phyloP scores from a whole-genome alignment of 2,797 vertebrate genomes.

The Leptodactylus fallax region DNA sequence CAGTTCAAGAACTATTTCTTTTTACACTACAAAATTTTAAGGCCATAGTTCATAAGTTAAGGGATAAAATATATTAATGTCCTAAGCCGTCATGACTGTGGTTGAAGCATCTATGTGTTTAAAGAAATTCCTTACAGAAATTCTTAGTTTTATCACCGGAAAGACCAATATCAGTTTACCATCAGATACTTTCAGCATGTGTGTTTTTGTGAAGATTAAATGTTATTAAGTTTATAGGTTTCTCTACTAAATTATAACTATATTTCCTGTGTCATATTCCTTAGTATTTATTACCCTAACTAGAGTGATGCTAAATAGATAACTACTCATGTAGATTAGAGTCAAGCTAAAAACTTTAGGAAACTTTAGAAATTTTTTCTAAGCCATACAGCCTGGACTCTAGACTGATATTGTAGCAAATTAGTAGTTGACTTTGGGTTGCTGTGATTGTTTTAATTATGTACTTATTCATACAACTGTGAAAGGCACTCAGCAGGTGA shows the following conservation, averaged over 20 bases:
- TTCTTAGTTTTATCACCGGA: background rate
- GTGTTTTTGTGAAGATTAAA: background rate
- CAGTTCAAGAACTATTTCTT: background rate
- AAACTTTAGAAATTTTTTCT: no score
- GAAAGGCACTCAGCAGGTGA: no score
- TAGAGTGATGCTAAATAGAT: background rate
- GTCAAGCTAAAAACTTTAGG: no score
- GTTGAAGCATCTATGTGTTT: background rate
- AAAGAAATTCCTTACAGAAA: background rate
- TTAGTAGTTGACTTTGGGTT: no score
- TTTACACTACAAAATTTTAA: background rate
- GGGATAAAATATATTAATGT: background rate
- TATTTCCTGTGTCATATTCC: constrained; percentile 3
- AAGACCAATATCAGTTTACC: background rate
- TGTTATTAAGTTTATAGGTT: background rate
- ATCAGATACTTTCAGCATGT: background rate
- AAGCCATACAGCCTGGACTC: no score
- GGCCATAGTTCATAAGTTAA: background rate
- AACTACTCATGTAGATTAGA: background rate
- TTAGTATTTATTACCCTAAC: background rate
- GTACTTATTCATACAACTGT: no score
- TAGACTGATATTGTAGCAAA: no score
- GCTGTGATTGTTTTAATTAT: no score
- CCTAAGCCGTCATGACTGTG: background rate
- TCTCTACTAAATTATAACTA: background rate